A percentile compares a stretch with the other conserved stretches of the same genome.
Conservation (phyloP, 2,888 invertebrate genomes). For the Dione juno region DNA sequence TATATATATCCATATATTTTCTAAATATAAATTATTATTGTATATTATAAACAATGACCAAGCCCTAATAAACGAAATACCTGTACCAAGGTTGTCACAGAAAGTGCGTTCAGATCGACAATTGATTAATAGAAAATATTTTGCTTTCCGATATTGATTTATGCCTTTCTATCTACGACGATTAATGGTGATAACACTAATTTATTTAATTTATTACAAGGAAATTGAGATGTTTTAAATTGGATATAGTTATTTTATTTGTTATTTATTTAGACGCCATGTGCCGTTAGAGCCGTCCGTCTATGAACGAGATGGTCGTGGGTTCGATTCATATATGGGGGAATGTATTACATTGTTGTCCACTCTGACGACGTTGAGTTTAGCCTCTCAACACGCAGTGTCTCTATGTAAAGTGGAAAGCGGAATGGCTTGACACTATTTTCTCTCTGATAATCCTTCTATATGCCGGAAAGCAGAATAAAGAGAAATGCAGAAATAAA, state of each 20-base stretch:
- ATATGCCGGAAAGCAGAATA: too few relatives aligned
- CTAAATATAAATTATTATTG: too few relatives aligned
- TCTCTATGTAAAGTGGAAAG: too few relatives aligned
- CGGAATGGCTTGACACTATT: too few relatives aligned
- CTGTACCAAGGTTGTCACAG: slow-evolving; percentile 58
- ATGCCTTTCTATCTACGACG: slow-evolving; percentile 36
- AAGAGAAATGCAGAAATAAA: not conserved
- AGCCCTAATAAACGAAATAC: slow-evolving; percentile 53
- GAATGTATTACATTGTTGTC: too few relatives aligned
- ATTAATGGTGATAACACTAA: not conserved
- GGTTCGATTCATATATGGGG: too few relatives aligned
- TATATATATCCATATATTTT: too few relatives aligned
- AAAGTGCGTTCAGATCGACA: slow-evolving; percentile 56
- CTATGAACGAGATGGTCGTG: too few relatives aligned
- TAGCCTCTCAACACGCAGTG: too few relatives aligned
- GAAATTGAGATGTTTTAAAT: not conserved
- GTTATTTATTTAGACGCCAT: not conserved
- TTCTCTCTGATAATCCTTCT: too few relatives aligned
- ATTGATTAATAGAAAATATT: slow-evolving; percentile 52
- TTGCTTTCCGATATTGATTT: slow-evolving; percentile 46
- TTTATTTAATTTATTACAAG: slow-evolving; percentile 10
- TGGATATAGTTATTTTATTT: not conserved
- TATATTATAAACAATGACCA: slow-evolving; percentile 13
- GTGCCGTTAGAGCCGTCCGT: too few relatives aligned
- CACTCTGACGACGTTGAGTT: too few relatives aligned